A percentile compares a stretch with the other conserved stretches of the same genome.
These are phyloP conservation scores for Tenthredo amoena DNA, from an alignment of 2,888 invertebrate genomes.

Conservation along the genomic window DNA sequence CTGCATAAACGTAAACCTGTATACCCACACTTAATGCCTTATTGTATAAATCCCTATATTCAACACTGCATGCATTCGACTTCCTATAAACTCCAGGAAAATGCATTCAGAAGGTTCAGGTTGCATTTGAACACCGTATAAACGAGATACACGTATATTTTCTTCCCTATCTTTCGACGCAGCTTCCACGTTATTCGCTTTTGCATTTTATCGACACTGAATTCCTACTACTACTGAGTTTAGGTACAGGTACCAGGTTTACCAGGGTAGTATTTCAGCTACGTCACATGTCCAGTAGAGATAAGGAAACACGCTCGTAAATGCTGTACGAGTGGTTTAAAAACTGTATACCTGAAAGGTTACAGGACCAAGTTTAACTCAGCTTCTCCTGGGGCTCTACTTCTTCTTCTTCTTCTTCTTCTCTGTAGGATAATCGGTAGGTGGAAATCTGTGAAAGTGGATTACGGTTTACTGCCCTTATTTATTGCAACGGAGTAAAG, in stretches of 20 bases:
- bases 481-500: conserved; percentile 32
- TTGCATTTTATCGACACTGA: conserved; percentile 21
- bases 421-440: background rate
- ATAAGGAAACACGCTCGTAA: conserved; percentile 12
- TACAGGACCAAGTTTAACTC: background rate
- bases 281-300: background rate
- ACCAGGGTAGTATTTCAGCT: background rate
- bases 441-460: conserved; percentile 11
- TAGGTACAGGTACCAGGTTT: background rate
- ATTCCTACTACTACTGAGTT: background rate
- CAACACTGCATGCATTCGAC: background rate
- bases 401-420: too few relatives aligned
- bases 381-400: background rate
- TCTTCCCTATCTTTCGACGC: background rate
- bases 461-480: conserved; percentile 8
- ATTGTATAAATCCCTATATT: conserved; percentile 18
- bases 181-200: background rate
- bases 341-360: background rate
- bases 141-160: conserved; percentile 5
- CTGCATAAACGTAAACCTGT: background rate
- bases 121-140: conserved; percentile 11
- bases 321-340: background rate
- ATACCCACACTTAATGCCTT: background rate
- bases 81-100: background rate
- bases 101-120: background rate